Base-by-base conservation (phyloP, 2,888 invertebrate species). In the Polia nebulosa region DNA sequence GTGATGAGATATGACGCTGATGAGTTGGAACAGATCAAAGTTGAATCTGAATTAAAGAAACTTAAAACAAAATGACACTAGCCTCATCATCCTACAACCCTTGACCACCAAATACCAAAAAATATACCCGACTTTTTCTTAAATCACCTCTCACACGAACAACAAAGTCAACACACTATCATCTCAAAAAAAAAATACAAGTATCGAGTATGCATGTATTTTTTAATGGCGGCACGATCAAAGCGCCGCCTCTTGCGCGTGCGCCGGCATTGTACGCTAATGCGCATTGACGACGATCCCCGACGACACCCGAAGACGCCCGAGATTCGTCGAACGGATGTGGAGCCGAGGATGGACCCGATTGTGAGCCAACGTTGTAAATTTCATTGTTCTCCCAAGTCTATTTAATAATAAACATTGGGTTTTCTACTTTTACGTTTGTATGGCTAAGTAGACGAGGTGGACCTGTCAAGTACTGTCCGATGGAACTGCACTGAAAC, bases 191-290 rank as follows among this genome's bases (percentile, higher is more conserved):
- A 68, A 78, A 67, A 61, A 25, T 22, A 17, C 49, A 52, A 20
- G 52, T 52, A 32, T 52, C 32, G 41, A 22, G 32, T 64, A 71
- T 59, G 58, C 71, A 76, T 80, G 77, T 74, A 74, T 72, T 81
- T 84, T 76, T 81, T 72, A 75, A 61, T 67, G 78, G 63, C 90
- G 86, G 86, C 80, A 67, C 56, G 82, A 87, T 89, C 85, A 89
- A 89, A 89, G 87, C 67, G 25, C 62, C 68, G 70, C 72, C 27
- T 66, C 61, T 20, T 68, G 81, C 85, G 85, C 84, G 68, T 62
- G 76, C 83, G 81, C 88, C 70, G 82, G 83, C 86, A 91, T 92
- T 92, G 91, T 92, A 91, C 88, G 92, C 89, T 91, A 92, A 91
- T 91, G 89, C 87, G 76, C 85, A 87, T 88, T 87, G 84, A 88